Evolutionary conservation across 2,888 invertebrate species (phyloP).

Genomic region (Nycteola revayana): DNA sequence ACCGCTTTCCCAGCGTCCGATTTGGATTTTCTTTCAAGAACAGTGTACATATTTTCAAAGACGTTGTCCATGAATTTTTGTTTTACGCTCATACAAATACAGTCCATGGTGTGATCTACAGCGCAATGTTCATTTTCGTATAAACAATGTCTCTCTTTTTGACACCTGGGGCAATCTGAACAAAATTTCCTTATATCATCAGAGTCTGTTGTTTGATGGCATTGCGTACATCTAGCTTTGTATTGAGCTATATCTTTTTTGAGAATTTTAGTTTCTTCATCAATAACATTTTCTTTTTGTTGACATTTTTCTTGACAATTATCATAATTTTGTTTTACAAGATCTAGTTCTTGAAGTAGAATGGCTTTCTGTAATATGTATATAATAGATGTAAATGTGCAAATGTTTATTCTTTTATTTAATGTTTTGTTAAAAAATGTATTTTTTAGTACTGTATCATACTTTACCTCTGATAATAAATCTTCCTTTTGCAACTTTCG

Average conservation of each 20-base stretch:
- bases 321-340: slow-evolving; percentile 46
- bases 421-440: too few species aligned
- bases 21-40: slow-evolving; percentile 53
- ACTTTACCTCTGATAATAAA: slow-evolving; percentile 52
- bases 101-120: slow-evolving; percentile 47
- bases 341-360: slow-evolving; percentile 49
- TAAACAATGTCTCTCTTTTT: slow-evolving; percentile 48
- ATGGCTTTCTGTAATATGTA: slow-evolving; percentile 52
- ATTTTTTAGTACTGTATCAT: too few species aligned
- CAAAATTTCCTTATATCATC: slow-evolving; percentile 53
- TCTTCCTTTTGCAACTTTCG: slow-evolving; percentile 68
- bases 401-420: not conserved
- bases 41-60: slow-evolving; percentile 70
- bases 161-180: slow-evolving; percentile 64
- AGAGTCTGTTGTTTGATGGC: slow-evolving; percentile 57
- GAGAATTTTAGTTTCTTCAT: slow-evolving; percentile 47
- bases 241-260: slow-evolving; percentile 44
- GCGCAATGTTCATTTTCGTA: slow-evolving; percentile 44
- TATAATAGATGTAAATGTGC: not conserved
- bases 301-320: slow-evolving; percentile 57
- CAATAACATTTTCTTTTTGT: slow-evolving; percentile 43
- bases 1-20: slow-evolving; percentile 54
- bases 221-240: slow-evolving; percentile 47
- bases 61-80: slow-evolving; percentile 66
- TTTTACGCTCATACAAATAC: slow-evolving; percentile 62